Conservation (phyloP, 1,140 invertebrate species). For the Trichomalopsis sarcophagae region DNA sequence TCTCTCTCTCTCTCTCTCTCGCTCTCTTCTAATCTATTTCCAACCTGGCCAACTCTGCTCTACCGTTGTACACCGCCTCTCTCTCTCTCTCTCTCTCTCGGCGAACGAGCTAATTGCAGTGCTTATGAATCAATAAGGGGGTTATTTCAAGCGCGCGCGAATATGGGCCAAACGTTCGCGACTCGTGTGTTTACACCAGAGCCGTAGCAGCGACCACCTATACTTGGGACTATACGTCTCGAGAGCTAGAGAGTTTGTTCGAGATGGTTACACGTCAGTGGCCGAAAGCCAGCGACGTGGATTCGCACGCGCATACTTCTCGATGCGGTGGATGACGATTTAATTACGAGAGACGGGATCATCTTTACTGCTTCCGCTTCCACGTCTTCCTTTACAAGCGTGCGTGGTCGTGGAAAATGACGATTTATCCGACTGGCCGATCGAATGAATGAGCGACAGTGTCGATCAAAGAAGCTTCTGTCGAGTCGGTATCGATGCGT, state of each 20-base stretch:
- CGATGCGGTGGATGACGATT: not conserved
- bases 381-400: not conserved
- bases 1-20: too few relatives aligned
- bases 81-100: not conserved
- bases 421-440: not conserved
- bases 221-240: conserved; percentile 30
- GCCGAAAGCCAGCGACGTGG: not conserved
- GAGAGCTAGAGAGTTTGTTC: not conserved
- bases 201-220: not conserved
- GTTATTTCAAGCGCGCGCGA: not conserved
- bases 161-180: conserved; percentile 17
- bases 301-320: not conserved
- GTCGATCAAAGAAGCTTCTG: too few relatives aligned
- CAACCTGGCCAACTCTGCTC: not conserved
- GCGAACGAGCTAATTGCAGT: conserved; percentile 18
- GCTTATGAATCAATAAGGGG: conserved; percentile 41
- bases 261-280: not conserved
- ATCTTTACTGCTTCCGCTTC: conserved; percentile 12
- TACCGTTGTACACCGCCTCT: not conserved
- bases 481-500: too few relatives aligned
- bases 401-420: not conserved
- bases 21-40: not conserved
- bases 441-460: too few relatives aligned
- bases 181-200: conserved; percentile 10
- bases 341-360: conserved; percentile 15